A percentile compares a stretch with the other conserved stretches of the same genome.
These are phyloP conservation scores for Piscicola geometra DNA, from an alignment of 2,888 invertebrate species.

Conservation along the genomic window DNA sequence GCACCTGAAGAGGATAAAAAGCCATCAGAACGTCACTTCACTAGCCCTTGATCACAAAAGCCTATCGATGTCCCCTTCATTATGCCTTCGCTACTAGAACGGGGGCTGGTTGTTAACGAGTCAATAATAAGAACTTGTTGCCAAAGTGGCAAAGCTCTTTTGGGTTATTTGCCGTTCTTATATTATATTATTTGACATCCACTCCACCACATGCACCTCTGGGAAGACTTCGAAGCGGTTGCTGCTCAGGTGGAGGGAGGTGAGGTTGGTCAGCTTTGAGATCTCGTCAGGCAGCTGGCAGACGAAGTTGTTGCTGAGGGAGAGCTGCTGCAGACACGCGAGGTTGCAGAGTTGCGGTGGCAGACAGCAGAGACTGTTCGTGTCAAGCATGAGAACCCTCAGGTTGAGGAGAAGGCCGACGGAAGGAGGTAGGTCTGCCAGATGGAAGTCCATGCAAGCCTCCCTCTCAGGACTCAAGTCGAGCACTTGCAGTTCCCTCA, in stretches of 20 bases:
- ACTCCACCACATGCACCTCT: no score
- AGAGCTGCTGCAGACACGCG: slow-evolving; percentile 50
- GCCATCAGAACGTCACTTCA: no score
- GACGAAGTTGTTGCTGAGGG: slow-evolving; percentile 53
- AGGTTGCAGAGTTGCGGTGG: slow-evolving; percentile 51
- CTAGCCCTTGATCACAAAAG: no score
- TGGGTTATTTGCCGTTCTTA: not conserved
- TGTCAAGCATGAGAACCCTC: slow-evolving; percentile 52
- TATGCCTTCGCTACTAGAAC: not conserved
- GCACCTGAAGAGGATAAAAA: not conserved
- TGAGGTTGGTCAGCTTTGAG: slow-evolving; percentile 47
- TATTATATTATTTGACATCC: no score
- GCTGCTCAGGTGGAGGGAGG: slow-evolving; percentile 51
- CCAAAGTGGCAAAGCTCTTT: not conserved
- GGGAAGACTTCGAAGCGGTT: slow-evolving; percentile 55
- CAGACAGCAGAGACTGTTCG: slow-evolving; percentile 50
- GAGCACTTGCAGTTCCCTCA: slow-evolving; percentile 53
- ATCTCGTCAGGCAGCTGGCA: slow-evolving; percentile 49
- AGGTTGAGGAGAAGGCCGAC: slow-evolving; percentile 52
- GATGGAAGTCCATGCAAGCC: slow-evolving; percentile 52
- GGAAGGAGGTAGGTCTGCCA: slow-evolving; percentile 48
- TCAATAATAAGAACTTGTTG: no score
- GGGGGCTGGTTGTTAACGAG: no score
- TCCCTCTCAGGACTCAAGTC: slow-evolving; percentile 53
- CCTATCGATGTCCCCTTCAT: not conserved